Evolutionary conservation across 2,113 vertebrate species (phyloP), one percentile per base, ranked within the genome.

Genomic region (Myiopsitta monachus): DNA sequence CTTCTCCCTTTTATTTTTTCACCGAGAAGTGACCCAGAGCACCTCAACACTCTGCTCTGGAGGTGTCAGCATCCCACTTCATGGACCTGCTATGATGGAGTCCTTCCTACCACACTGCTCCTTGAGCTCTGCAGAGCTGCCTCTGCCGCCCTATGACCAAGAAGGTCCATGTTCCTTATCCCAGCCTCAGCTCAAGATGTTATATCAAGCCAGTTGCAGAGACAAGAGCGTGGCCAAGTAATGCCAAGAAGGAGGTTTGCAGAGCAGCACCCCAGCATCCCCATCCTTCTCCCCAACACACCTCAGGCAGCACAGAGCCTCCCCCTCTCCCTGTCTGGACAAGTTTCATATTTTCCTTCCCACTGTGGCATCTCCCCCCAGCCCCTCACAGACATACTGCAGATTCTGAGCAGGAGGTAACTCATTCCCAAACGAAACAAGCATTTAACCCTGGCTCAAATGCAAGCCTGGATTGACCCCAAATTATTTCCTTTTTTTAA

Each of bases 371-470:
- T 33, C 11, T 10, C 19, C 8, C 31, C 31, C 43, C 21, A 52
- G 27, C 41, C 43, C 18, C 46, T 38, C 47, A 4, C 43, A 46
- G 72, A 28, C 54, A 92, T 47, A 47, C 72, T 69, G 6, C 7
- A 38, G 54, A 46, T 68, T 73, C 68, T 36, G 43, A 90, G 76
- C 76, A 21, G 66, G 54, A 83, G 81, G 30, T 69, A 57, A 90
- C 83, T 63, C 44, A 52, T 86, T 89, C 86, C 70, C 27, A 83
- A 86, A 61, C 2, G 14, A 86, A 89, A 33, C 70, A 86, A 87
- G 74, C 82, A 47, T 74, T 95, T 92, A 92, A 92, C 90, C 82
- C 63, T 3, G 49, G 82, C 90, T 92, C 90, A 82, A 57, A 74
- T 1, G 38, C 59, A 59, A 69, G 82, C 6, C 54, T 47, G 55